Base-by-base conservation (phyloP, 2,113 vertebrate genomes). In the Plecturocebus donacophilus region DNA sequence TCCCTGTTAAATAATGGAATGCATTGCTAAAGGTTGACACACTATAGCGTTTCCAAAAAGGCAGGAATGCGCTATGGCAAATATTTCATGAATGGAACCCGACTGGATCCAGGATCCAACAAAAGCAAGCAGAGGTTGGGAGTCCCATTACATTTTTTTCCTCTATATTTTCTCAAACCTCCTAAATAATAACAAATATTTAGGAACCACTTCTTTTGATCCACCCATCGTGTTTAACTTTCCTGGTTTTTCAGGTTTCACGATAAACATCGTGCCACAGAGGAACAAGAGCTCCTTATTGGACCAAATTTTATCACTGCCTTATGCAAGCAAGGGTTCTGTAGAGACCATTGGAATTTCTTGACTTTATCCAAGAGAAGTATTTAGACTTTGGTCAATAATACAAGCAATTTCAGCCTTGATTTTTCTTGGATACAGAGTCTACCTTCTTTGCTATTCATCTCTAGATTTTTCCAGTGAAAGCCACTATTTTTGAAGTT, bases 201-300 rank as follows among this genome's bases (percentile, higher is more conserved):
- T 40, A 66, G 66, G 84, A 92, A 25, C 19, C n/a, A 45, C 40
- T 76, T 90, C 73, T 91, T 94, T 91, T 89, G 86, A 95, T 93
- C 80, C 40, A 94, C 90, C 75, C 87, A 35, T 4, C 32, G 30
- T 58, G 40, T 96, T 96, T 85, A 54, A 79, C 47, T 85, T 88
- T 79, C 94, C 92, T 95, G 77, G 70, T 49, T 96, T 97, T 90
- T 79, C 94, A 91, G 84, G 52, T 93, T 58, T 90, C 23, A 85
- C 85, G 71, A 89, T 71, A 84, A 94, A 93, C 79, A 82, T 12
- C 32, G 80, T 77, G 49, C 75, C 58, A 9, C 47, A 61, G 58
- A 61, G 49, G 52, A 84, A 90, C 75, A 94, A 87, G 83, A 79
- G 58, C 17, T 88, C 54, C 77, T 79, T 88, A 25, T 54, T 14